Conservation (phyloP, 35 echinoderm and acorn worm genomes). For the Apostichopus californicus region DNA sequence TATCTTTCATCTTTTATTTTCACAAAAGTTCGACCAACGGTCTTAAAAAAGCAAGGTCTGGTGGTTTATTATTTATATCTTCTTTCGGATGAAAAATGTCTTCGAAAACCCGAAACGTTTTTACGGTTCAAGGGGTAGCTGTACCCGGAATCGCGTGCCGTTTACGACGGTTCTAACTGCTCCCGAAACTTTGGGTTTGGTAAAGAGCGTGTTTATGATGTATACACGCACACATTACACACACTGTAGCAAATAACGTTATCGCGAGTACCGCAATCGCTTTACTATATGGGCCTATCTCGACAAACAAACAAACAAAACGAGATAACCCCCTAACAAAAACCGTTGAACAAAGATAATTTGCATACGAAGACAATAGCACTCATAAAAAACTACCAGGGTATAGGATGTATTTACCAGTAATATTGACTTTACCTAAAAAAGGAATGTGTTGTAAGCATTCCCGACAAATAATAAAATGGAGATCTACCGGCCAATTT, state of each 20-base stretch:
- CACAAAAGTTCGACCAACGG: neutral
- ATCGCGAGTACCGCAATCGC: neutral
- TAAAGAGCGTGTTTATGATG: neutral
- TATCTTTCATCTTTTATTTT: neutral
- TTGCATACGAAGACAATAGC: no score
- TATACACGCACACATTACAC: neutral
- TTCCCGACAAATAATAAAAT: conserved; percentile 15
- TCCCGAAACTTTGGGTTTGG: neutral
- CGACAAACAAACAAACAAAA: neutral
- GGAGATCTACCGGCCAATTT: neutral
- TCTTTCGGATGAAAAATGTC: neutral
- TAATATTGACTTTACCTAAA: neutral
- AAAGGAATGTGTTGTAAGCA: neutral
- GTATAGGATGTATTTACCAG: neutral
- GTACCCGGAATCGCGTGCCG: conserved; percentile 15
- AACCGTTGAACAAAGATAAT: no score
- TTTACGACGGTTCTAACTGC: conserved; percentile 46
- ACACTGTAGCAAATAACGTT: neutral
- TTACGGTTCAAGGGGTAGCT: conserved; percentile 10
- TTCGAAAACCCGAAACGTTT: neutral
- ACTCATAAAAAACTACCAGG: no score
- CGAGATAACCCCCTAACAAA: no score
- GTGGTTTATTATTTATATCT: no score
- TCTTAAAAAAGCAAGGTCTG: no score
- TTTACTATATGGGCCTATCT: neutral